Percentiles rank a stretch among this genome's conserved stretches.
Evolutionary conservation across 2,113 vertebrate species (phyloP).

Genomic region (Pelmatolapia mariae): DNA sequence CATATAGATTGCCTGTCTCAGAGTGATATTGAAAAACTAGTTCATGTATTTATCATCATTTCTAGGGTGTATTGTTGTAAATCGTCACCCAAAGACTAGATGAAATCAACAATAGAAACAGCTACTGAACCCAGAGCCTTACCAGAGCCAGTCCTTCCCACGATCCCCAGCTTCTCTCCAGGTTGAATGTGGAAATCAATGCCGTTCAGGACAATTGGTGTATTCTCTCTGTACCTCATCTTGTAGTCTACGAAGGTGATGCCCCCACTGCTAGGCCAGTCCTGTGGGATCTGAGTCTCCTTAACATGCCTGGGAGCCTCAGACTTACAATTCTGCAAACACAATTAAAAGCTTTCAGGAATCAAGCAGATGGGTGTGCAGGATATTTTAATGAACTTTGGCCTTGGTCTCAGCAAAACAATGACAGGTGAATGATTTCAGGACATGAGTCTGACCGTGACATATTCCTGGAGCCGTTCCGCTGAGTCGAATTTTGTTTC

Average conservation of each 20-base stretch:
- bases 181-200: too few species aligned
- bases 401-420: background rate
- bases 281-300: conserved; percentile 39
- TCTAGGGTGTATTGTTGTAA: background rate
- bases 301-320: conserved; percentile 57
- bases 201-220: too few species aligned
- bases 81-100: background rate
- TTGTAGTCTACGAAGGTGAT: conserved; percentile 73
- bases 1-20: background rate
- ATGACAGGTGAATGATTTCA: background rate
- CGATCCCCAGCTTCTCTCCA: too few species aligned
- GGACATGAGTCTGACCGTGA: background rate
- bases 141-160: conserved; percentile 79
- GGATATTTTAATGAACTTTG: background rate
- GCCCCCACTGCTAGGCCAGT: conserved; percentile 67
- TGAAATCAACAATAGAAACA: background rate
- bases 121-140: background rate
- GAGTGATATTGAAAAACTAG: background rate
- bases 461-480: background rate
- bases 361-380: background rate
- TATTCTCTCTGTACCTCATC: too few species aligned
- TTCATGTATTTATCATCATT: background rate
- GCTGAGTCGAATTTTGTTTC: background rate
- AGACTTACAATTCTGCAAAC: conserved; percentile 61
- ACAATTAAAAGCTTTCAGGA: background rate